Base-by-base conservation (phyloP, 2,888 invertebrate genomes). In the Notocelia uddmanniana region DNA sequence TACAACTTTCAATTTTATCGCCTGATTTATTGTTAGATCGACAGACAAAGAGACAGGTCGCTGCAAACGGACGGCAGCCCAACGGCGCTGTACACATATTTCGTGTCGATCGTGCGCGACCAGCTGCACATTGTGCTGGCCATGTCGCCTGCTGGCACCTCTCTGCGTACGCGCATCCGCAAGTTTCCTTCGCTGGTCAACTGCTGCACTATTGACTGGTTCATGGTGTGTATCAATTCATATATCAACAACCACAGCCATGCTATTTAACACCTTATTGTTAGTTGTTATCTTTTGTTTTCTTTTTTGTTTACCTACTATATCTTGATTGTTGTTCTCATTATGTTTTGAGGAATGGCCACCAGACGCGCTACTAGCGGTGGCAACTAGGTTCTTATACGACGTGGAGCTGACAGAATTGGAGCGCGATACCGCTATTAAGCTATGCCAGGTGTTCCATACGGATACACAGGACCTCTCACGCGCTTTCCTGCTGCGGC, bases 161-260 rank as follows among this genome's bases (percentile, higher is more conserved):
- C 96, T 8, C 96, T 98, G 83, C 94, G 97, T 62, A 96, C 96
- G 78, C 95, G 97, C 68, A 96, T 98, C 37, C 94, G 98, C 68
- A 98, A 98, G 87, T 99, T 98, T 86, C 98, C 98, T 0, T 96
- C 98, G 0, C 95, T 99, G 23, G 97, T 98, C 73, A 99, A 98
- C 86, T 98, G 98, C 86, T 98, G 98, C 84, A 98, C 98, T 0
- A 98, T 98, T 75, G 98, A 98, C 87, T 98, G 98, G 98, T 98
- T 98, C 88, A 98, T 97, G 94, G 95, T 95, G 6, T 19, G 57
- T 67, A 31, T 41, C 54, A 23, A 5, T 31, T 31, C 8, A 31
- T 31, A n/a, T n/a, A n/a, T n/a, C n/a, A n/a, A n/a, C 31, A 9
- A 6, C 31, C 5, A 31, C 8, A 31, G n/a, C n/a, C n/a, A n/a